These are phyloP conservation scores for Hydrochoerus hydrochaeris DNA, from an alignment of 2,113 vertebrate genomes.

Conservation along the genomic window DNA sequence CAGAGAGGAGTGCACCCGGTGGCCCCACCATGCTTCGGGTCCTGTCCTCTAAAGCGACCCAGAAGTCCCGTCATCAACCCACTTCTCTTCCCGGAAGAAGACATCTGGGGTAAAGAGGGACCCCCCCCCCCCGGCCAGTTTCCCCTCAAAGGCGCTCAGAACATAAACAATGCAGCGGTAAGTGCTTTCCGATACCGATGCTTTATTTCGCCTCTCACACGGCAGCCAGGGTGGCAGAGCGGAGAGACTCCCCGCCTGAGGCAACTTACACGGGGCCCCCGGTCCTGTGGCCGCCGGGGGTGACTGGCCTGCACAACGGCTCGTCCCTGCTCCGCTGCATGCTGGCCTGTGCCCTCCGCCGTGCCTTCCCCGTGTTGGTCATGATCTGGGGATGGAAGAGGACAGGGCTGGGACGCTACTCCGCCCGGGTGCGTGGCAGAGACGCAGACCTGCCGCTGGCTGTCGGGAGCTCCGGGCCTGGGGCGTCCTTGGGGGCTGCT, in stretches of 20 bases:
- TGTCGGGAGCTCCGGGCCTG: not conserved
- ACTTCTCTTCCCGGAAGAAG: not conserved
- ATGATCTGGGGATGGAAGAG: conserved; percentile 90
- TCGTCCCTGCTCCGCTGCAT: conserved; percentile 87
- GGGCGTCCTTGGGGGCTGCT: not conserved
- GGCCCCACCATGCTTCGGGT: rapidly evolving
- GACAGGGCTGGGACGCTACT: not conserved
- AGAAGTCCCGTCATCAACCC: not conserved
- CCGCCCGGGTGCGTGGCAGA: too few relatives aligned
- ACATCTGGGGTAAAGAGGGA: not conserved
- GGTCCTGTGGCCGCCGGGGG: conserved; percentile 90
- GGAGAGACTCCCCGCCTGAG: not conserved
- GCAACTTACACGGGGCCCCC: conserved; percentile 86
- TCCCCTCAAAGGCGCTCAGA: not conserved
- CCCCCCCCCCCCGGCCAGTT: not conserved
- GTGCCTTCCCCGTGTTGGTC: conserved; percentile 93
- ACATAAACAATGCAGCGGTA: conserved; percentile 48
- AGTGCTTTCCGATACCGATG: conserved; percentile 5
- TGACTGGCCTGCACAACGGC: conserved; percentile 94
- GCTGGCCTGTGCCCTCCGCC: conserved; percentile 85
- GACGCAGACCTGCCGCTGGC: not conserved
- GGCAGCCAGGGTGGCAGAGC: not conserved
- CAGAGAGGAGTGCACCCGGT: not conserved
- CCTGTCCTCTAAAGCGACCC: not conserved
- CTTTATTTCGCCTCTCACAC: conserved; percentile 71